Base-by-base conservation (phyloP, 2,113 vertebrate species). In the Microtus ochrogaster region DNA sequence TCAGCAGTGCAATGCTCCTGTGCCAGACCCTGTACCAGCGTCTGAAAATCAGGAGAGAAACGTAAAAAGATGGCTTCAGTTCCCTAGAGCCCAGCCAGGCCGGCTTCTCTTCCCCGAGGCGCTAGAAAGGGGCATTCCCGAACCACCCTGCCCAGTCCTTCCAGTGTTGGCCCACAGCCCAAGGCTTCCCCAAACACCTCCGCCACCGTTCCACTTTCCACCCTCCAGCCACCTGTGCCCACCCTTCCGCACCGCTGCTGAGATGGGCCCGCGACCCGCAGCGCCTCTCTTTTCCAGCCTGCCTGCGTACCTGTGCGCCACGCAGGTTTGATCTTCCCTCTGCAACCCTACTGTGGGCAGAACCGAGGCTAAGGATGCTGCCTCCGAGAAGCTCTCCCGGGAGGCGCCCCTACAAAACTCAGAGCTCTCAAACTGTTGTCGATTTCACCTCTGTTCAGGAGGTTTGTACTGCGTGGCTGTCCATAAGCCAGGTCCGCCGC, bases 301-400 rank as follows among this genome's bases (percentile, higher is more conserved):
- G 63, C 39, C 1, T 2, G 44, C 3, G 0, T 65, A 58, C 81
- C 36, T 13, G 49, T 55, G 21, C 19, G 79, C 33, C 26, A 3
- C 0, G 28, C 6, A 3, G 39, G n/a, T 68, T 66, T 61, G 39
- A 77, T 33, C 30, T 47, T 52, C n/a, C 41, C 17, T 65, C 68
- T 55, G 55, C 36, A 61, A 24, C 79, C 24, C 58, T 63, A 39
- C 49, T 7, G 14, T 22, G 0, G 5, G 82, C 36, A 41, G 47
- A 55, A 72, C 74, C 0, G 14, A 89, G 41, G 55, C 63, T 65
- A 83, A 94, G 77, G 83, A 90, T 52, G 19, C 92, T 52, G 9
- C 97, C 92, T 96, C 96, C 61, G 4, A 95, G 96, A 90, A 97
- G 96, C 91, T 95, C 94, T 96, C 96, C 6, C 3, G 77, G 52